Percentiles rank a stretch among this genome's conserved stretches.
phyloP scores from a whole-genome alignment of 2,113 vertebrate genomes.

The Suricata suricatta region DNA sequence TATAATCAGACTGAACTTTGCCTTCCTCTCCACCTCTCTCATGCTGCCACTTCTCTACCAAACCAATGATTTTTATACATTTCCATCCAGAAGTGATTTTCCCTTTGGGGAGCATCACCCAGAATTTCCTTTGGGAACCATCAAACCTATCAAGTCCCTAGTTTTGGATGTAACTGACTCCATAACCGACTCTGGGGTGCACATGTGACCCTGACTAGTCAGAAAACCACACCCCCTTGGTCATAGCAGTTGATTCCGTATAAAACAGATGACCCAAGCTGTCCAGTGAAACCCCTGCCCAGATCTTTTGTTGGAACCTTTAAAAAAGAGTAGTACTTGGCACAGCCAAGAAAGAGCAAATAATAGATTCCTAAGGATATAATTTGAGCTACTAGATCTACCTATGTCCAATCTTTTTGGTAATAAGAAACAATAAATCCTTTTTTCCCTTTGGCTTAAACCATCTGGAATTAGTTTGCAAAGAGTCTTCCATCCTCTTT shows the following conservation, averaged over 20 bases:
- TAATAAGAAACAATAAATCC: not conserved
- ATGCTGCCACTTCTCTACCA: not conserved
- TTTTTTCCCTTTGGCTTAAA: not conserved
- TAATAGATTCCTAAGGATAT: not conserved
- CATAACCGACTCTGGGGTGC: not conserved
- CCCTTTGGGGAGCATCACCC: not conserved
- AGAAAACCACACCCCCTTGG: not conserved
- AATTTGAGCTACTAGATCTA: not conserved
- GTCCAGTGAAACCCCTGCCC: not conserved
- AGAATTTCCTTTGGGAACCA: not conserved
- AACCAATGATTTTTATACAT: not conserved
- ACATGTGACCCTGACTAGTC: not conserved
- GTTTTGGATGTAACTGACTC: not conserved
- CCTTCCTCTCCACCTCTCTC: not conserved
- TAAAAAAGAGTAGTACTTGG: not conserved
- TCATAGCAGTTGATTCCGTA: not conserved
- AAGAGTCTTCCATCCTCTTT: not conserved
- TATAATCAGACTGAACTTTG: not conserved
- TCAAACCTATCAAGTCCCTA: not conserved
- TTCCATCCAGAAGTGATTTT: not conserved
- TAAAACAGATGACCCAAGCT: not conserved
- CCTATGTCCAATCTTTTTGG: not conserved
- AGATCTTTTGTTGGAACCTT: not conserved
- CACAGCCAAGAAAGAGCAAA: not conserved
- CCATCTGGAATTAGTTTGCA: not conserved